Evolutionary conservation across 92 coral and sea anemone genomes (phyloP).

Genomic region (Porites evermanni): DNA sequence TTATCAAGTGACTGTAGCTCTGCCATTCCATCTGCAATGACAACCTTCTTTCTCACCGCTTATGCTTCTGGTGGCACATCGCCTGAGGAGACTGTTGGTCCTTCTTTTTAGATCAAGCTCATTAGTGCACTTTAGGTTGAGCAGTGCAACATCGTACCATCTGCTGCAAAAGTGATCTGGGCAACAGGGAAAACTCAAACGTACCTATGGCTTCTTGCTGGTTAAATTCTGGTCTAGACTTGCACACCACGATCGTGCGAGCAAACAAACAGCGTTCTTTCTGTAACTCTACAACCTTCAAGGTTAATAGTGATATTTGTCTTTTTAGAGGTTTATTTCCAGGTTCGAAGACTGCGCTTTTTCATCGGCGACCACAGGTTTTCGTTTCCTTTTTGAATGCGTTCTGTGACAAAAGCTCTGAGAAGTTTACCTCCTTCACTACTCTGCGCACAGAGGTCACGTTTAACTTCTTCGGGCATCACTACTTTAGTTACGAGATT

Average conservation of each 20-base stretch:
- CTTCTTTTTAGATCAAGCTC: too few relatives aligned
- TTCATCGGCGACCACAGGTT: too few relatives aligned
- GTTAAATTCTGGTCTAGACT: background rate
- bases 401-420: too few relatives aligned
- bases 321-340: too few relatives aligned
- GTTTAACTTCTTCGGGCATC: too few relatives aligned
- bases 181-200: background rate
- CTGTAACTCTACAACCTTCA: conserved; percentile 54
- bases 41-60: background rate
- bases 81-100: background rate
- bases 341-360: too few relatives aligned
- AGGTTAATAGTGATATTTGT: background rate
- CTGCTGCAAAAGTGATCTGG: background rate
- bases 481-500: too few relatives aligned
- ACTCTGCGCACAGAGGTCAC: too few relatives aligned
- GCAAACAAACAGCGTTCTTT: conserved; percentile 35
- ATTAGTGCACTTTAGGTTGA: conserved; percentile 9
- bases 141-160: conserved; percentile 28
- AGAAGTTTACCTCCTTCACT: too few relatives aligned
- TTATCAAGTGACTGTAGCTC: conserved; percentile 34
- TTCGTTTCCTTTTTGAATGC: too few relatives aligned
- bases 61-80: background rate
- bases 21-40: background rate
- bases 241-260: too few relatives aligned
- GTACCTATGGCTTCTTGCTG: background rate